Evolutionary conservation across 1,140 invertebrate genomes (phyloP).

Genomic region (Goniozus legneri): DNA sequence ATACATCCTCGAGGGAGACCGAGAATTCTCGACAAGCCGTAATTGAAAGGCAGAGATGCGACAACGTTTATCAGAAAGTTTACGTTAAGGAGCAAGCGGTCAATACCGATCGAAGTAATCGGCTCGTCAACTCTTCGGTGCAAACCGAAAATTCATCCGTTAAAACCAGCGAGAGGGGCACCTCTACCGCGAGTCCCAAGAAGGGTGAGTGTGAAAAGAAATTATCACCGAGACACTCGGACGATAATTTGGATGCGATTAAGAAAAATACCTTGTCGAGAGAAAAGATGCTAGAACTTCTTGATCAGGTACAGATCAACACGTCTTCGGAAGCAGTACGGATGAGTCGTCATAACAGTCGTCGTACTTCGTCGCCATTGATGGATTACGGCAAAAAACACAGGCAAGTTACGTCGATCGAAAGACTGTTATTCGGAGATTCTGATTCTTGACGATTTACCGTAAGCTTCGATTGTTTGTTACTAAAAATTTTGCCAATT

Average conservation of each 20-base stretch:
- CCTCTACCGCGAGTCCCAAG: not conserved
- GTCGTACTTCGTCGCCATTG: too few relatives aligned
- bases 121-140: not conserved
- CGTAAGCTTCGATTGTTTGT: too few relatives aligned
- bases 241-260: not conserved
- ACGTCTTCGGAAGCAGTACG: conserved; percentile 26
- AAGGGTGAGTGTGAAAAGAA: not conserved
- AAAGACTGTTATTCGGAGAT: conserved; percentile 47
- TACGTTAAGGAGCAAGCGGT: not conserved
- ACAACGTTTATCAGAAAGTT: conserved; percentile 2
- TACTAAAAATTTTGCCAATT: too few relatives aligned
- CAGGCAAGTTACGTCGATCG: conserved; percentile 47
- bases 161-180: not conserved
- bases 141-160: not conserved
- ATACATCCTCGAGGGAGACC: too few relatives aligned
- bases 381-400: conserved; percentile 29
- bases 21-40: too few relatives aligned
- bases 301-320: conserved; percentile 47
- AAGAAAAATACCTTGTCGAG: conserved; percentile 30
- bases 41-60: conserved; percentile 14
- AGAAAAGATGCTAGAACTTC: conserved; percentile 43
- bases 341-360: conserved; percentile 2
- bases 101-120: not conserved
- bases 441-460: conserved; percentile 34
- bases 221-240: not conserved